Evolutionary conservation across 2,797 vertebrate genomes (phyloP), one percentile per base, ranked within the genome.

Genomic region (Melanotaenia parkinsoni): DNA sequence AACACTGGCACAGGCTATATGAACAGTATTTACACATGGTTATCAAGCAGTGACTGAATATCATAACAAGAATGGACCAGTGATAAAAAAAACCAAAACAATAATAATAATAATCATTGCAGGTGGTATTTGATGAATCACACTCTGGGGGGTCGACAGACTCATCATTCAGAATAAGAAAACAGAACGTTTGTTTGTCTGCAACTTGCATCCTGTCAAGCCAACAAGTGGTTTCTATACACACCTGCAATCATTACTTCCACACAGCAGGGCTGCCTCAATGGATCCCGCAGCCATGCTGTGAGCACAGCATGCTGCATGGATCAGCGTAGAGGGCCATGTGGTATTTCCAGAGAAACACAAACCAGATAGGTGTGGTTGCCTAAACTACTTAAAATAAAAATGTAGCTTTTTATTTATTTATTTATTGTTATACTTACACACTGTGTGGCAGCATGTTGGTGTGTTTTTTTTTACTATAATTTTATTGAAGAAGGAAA

Each of bases 201-300:
- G 61, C 60, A 79, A 74, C 81, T 80, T 74, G 70, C 74, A 61
- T 87, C 84, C 82, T 84, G 81, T 86, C 84, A 63, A 78, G 76
- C 82, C 84, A 92, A 93, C 91, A 91, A 90, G 92, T 91, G 86
- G 84, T 80, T 91, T 85, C 77, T 82, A 66, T 74, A 75, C 86
- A 88, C 89, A 90, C 88, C 88, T 91, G 89, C 89, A 89, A 88
- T 92, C 89, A 92, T 91, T 88, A 90, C 85, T 50, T 61, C 61
- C 68, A 62, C 88, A 72, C 90, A 92, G 86, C 83, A n/a, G 89
- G 89, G 72, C 54, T 70, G 63, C 82, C 88, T 64, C 85, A 72
- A 74, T 69, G 81, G 80, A 88, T 85, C 88, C 84, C 74, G 74
- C 75, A 59, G 73, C 61, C 87, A 83, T 38, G 80, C 90, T 89